Percentiles rank a stretch among this genome's conserved stretches.
phyloP scores from a whole-genome alignment of 2,113 vertebrate genomes.

The Terrapene triunguis region DNA sequence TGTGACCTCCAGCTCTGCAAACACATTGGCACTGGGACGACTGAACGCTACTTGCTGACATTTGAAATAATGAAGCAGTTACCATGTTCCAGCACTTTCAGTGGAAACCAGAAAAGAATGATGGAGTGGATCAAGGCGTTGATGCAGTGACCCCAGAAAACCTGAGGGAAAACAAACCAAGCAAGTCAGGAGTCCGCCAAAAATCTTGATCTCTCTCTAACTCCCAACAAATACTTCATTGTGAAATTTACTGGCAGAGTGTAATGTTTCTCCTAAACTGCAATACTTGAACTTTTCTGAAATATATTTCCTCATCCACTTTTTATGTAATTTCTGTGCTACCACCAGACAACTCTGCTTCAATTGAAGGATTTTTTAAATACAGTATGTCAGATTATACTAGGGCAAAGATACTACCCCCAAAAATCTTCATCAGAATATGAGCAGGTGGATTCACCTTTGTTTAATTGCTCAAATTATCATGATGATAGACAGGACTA shows the following conservation, averaged over 20 bases:
- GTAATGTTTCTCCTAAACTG: slow-evolving; percentile 30
- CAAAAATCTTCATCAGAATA: slow-evolving; percentile 18
- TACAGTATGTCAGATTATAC: slow-evolving; percentile 7
- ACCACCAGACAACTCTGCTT: slow-evolving; percentile 24
- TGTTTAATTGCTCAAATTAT: background rate
- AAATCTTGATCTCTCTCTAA: slow-evolving; percentile 71
- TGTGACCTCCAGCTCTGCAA: slow-evolving; percentile 12
- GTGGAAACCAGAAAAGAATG: slow-evolving; percentile 99
- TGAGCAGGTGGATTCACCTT: background rate
- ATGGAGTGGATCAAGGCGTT: slow-evolving; percentile 99
- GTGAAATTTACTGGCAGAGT: slow-evolving; percentile 31
- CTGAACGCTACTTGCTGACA: slow-evolving; percentile 38
- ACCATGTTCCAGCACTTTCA: slow-evolving; percentile 98
- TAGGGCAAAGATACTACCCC: background rate
- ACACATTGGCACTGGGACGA: slow-evolving; percentile 21
- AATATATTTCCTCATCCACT: slow-evolving; percentile 49
- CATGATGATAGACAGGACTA: background rate
- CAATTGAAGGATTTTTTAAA: background rate
- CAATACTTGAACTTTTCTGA: slow-evolving; percentile 60
- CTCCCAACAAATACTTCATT: slow-evolving; percentile 66
- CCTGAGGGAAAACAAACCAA: slow-evolving; percentile 86
- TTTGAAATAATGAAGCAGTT: slow-evolving; percentile 74
- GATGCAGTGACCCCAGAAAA: slow-evolving; percentile 99
- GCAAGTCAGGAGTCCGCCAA: slow-evolving; percentile 73
- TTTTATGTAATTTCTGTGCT: slow-evolving; percentile 18